Evolutionary conservation across 2,888 invertebrate genomes (phyloP), one percentile per base, ranked within the genome.

Genomic region (Bugulina stolonifera): DNA sequence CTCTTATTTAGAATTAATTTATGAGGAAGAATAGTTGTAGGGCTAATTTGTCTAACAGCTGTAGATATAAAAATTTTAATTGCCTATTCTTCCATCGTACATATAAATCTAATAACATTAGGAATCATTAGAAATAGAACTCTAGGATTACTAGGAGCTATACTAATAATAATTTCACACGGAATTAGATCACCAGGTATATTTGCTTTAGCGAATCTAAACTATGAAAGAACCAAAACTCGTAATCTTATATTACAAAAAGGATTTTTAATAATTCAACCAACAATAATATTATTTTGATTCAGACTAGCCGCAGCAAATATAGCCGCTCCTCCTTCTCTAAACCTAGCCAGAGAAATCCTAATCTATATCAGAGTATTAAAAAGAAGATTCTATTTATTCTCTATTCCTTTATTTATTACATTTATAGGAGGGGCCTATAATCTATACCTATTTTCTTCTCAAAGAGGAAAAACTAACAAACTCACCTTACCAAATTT

Each of bases 71-170:
- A 90, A 78, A 86, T 88, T 76, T 87, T 90, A 86, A 89, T 91
- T 87, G 90, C 90, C 82, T 90, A 90, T 86, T 90, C 90, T 76
- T 91, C 90, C 54, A 88, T 91, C 0, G 87, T 88, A 77, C 90
- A 91, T 87, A 90, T 91, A 85, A 87, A 88, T 10, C 78, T 90
- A 79, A 87, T 89, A 29, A 85, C 90, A 27, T 75, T 75, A 10
- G 79, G 80, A 0, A 14, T 78, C 43, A 72, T 79, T 52, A 72
- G 73, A 0, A 70, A 71, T 0, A 69, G 71, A 22, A 34, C 29
- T 1, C 73, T 75, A 54, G 79, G 79, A 0, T 73, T 75, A 57
- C 22, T 69, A 27, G 76, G 76, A 0, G 74, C 73, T 18, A 27
- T 78, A 18, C 27, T 74, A 10, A 76, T 78, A 71, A 78, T 78